These are phyloP conservation scores for Zapus hudsonius DNA, from an alignment of 2,113 vertebrate species.

Conservation along the genomic window DNA sequence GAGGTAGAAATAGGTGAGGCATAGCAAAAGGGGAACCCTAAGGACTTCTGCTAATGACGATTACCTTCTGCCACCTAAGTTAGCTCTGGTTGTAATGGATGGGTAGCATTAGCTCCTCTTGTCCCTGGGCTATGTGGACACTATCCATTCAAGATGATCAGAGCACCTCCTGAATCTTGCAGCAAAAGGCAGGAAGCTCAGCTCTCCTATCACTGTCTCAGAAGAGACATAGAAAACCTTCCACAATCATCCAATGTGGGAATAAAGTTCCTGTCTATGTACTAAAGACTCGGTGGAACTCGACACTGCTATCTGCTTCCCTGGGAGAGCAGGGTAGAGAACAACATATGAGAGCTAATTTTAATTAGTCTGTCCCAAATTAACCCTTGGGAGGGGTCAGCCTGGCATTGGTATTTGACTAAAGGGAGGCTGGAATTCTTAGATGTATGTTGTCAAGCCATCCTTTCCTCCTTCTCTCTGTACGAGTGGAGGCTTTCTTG, in stretches of 20 bases:
- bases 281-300: neutral
- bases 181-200: too few relatives aligned
- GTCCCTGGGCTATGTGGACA: neutral
- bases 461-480: neutral
- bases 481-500: neutral
- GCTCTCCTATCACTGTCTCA: too few relatives aligned
- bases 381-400: neutral
- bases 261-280: too few relatives aligned
- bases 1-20: too few relatives aligned
- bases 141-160: neutral
- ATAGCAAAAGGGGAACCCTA: neutral
- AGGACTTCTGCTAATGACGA: neutral
- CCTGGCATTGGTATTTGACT: too few relatives aligned
- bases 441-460: neutral
- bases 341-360: neutral
- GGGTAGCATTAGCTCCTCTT: too few relatives aligned
- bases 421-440: too few relatives aligned
- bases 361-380: neutral
- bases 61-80: too few relatives aligned
- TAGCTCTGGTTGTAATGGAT: neutral
- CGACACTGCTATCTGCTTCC: neutral
- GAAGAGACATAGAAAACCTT: too few relatives aligned
- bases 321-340: neutral
- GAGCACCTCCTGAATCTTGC: too few relatives aligned
- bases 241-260: too few relatives aligned